phyloP scores from a whole-genome alignment of 2,113 vertebrate genomes.

The Capreolus pygargus region DNA sequence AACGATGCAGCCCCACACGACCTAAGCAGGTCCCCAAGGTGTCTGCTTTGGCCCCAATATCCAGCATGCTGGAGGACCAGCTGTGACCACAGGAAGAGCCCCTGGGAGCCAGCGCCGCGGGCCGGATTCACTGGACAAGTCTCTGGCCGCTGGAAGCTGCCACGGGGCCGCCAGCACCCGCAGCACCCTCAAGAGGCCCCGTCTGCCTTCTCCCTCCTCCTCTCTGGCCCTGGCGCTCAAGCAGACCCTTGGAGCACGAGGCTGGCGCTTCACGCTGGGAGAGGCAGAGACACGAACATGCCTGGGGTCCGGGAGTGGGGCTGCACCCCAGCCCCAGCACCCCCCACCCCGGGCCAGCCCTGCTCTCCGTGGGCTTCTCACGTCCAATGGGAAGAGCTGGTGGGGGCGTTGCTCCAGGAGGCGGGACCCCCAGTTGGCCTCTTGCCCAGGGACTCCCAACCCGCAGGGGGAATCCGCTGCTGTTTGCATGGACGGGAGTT shows the following conservation, averaged over 20 bases:
- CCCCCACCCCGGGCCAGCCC: fast-evolving
- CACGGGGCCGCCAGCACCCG: too few species aligned
- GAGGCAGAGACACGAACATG: neutral
- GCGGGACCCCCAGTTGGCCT: fast-evolving
- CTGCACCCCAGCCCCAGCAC: neutral
- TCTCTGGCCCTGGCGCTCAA: neutral
- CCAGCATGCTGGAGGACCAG: neutral
- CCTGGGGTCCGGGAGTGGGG: neutral
- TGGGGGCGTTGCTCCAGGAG: neutral
- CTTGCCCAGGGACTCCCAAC: neutral
- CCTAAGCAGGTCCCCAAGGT: neutral
- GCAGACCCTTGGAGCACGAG: too few species aligned
- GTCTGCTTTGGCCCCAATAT: neutral
- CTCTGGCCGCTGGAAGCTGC: neutral
- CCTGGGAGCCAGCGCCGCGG: fast-evolving
- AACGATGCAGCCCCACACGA: fast-evolving
- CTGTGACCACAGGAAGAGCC: neutral
- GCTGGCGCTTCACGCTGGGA: fast-evolving
- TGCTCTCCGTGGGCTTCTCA: neutral
- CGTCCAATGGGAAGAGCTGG: too few species aligned
- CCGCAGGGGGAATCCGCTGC: neutral
- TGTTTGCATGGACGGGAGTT: neutral
- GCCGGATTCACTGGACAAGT: neutral
- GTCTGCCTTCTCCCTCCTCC: neutral
- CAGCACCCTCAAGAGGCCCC: neutral